Base-by-base conservation (phyloP, 2,888 invertebrate genomes). In the Ochropleura leucogaster region DNA sequence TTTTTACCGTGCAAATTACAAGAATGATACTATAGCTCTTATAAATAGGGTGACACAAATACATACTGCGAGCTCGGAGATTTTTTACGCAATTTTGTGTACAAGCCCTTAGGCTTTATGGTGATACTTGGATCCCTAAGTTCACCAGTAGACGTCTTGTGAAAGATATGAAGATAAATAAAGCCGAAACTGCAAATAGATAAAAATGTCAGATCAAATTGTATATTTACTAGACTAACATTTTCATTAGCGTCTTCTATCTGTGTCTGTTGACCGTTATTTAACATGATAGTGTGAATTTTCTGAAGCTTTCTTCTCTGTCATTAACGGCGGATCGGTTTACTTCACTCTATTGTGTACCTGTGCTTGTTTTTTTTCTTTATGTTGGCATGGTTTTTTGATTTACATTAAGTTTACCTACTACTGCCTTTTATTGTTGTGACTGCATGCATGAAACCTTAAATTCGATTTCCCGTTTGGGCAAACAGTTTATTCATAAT, bases 281-380 rank as follows among this genome's bases (percentile, higher is more conserved):
- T 82, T 79, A 59, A 60, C 77, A 76, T 14, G 30, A n/a, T 8
- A 10, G 14, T 82, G 79, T 65, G 68, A 77, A 60, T 44, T 77
- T 53, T 55, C 18, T 12, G 57, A 68, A 59, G 67, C 67, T 82
- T 82, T 77, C 63, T 49, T 53, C 40, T 82, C 51, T 55, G 12
- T 59, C n/a, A 64, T 68, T 68, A 79, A 65, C 82, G 59, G 68
- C 20, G 18, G 12, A 76, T 78, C 16, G 16, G 68, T 63, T 49
- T 74, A 60, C 14, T 62, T 73, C 18, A 49, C 4, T 3, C 49
- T 70, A 49, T 55, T 53, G 47, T 49, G 44, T 46, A 14, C 4
- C 7, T 47, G n/a, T 62, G 9, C 10, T 16, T 18, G 51, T 55
- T 51, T 46, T 9, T 47, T 16, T 59, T 6, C 8, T 40, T 49